Evolutionary conservation across 1,140 invertebrate species (phyloP).

Genomic region (Aphelenchoides avenae): DNA sequence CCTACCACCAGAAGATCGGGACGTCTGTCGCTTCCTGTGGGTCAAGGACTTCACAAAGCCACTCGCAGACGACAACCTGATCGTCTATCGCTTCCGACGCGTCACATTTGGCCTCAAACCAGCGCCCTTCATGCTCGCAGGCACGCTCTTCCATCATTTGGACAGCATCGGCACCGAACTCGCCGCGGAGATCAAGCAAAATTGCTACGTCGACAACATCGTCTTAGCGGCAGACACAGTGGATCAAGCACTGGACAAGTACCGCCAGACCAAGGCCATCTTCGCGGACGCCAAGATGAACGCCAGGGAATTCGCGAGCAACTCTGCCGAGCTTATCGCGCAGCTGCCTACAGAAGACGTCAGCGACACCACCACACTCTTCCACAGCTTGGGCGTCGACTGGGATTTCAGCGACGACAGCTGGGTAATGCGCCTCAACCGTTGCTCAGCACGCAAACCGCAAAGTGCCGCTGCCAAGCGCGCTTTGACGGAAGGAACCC

Average conservation of each 20-base stretch:
- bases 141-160: not conserved
- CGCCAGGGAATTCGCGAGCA: slow-evolving; percentile 14
- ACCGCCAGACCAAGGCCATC: slow-evolving; percentile 2
- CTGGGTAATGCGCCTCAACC: no score
- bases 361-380: not conserved
- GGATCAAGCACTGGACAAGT: slow-evolving; percentile 11
- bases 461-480: no score
- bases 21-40: slow-evolving; percentile 19
- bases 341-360: slow-evolving; percentile 3
- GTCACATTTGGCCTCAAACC: slow-evolving; percentile 16
- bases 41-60: not conserved
- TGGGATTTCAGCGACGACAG: slow-evolving; percentile 3
- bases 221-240: not conserved
- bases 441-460: no score
- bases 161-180: not conserved
- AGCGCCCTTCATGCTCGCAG: slow-evolving; percentile 11
- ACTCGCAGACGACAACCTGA: slow-evolving; percentile 1
- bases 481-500: not conserved
- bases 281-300: slow-evolving; percentile 16
- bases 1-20: slow-evolving; percentile 5
- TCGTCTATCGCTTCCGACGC: slow-evolving; percentile 2
- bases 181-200: slow-evolving; percentile 5
- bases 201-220: slow-evolving; percentile 14
- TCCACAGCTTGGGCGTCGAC: slow-evolving; percentile 9
- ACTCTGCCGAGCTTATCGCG: not conserved